phyloP scores from a whole-genome alignment of 1,140 invertebrate species.

The Wasmannia auropunctata region DNA sequence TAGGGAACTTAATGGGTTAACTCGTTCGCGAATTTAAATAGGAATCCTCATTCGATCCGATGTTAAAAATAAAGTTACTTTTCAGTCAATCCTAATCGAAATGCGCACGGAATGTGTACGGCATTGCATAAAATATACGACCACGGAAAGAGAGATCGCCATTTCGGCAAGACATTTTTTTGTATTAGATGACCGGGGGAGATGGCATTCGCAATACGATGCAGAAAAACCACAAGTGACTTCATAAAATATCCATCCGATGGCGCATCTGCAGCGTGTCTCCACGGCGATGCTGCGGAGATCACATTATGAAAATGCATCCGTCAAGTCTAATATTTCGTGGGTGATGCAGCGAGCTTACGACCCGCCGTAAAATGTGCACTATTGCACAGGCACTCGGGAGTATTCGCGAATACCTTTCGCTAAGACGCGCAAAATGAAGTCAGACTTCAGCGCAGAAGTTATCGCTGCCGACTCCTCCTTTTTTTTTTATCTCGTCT shows the following conservation, averaged over 20 bases:
- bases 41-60: not conserved
- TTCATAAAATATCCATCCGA: slow-evolving; percentile 71
- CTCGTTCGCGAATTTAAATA: not conserved
- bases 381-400: slow-evolving; percentile 34
- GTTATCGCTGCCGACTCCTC: not conserved
- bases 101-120: not conserved
- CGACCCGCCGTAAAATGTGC: slow-evolving; percentile 61
- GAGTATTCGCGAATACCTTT: slow-evolving; percentile 3
- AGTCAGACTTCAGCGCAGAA: not conserved
- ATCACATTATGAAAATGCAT: slow-evolving; percentile 79
- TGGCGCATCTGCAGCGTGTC: slow-evolving; percentile 37
- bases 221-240: slow-evolving; percentile 56
- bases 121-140: slow-evolving; percentile 22
- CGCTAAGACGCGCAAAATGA: not conserved
- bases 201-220: slow-evolving; percentile 39
- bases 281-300: slow-evolving; percentile 5
- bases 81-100: not conserved
- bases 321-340: slow-evolving; percentile 77
- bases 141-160: not conserved
- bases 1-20: no score
- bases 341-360: slow-evolving; percentile 68
- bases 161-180: not conserved
- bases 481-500: not conserved
- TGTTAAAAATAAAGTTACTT: not conserved
- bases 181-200: slow-evolving; percentile 11